Evolutionary conservation across 2,113 vertebrate genomes (phyloP).

Genomic region (human): DNA sequence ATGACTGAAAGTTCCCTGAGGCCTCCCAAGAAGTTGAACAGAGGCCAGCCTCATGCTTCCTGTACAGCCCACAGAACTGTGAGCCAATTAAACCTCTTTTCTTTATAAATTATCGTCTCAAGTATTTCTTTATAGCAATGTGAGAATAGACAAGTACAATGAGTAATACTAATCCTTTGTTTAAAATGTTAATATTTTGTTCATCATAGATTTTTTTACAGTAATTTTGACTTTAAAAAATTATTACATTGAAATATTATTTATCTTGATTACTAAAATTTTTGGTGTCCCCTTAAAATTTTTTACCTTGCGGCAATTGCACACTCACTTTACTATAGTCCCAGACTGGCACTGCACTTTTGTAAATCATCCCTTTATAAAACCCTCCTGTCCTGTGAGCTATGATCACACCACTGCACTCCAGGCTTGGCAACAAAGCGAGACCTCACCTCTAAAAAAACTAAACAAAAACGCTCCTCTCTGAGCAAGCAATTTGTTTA

Average conservation of each 20-base stretch:
- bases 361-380: not conserved
- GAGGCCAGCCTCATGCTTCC: too few species aligned
- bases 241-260: not conserved
- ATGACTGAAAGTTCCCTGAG: too few species aligned
- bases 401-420: too few species aligned
- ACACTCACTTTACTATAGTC: not conserved
- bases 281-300: not conserved
- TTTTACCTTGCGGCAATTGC: not conserved
- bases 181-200: not conserved
- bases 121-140: too few species aligned
- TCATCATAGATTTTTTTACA: not conserved
- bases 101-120: too few species aligned
- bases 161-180: not conserved
- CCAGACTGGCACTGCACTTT: not conserved
- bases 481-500: not conserved
- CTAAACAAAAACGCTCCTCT: not conserved
- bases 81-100: too few species aligned
- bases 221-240: slow-evolving; percentile 13
- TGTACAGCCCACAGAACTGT: too few species aligned
- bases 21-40: too few species aligned
- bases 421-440: too few species aligned
- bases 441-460: too few species aligned
- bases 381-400: not conserved
- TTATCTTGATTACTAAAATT: not conserved
- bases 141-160: too few species aligned